phyloP scores from a whole-genome alignment of 1,140 invertebrate genomes.

The Dryas iulia region DNA sequence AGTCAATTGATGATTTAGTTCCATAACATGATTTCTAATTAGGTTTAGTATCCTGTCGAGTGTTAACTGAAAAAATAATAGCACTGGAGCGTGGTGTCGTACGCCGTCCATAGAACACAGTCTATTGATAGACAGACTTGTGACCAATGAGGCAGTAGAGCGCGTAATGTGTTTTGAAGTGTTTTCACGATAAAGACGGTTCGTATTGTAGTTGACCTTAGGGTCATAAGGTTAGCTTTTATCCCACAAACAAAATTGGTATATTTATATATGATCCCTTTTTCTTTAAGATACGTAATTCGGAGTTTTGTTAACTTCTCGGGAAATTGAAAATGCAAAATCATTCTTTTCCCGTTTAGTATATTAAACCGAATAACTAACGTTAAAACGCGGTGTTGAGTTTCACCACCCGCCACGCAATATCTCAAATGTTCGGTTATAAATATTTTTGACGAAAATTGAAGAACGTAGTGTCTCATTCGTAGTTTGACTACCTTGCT shows the following conservation, averaged over 20 bases:
- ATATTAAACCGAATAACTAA: too few relatives aligned
- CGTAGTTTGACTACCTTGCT: too few relatives aligned
- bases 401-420: too few relatives aligned
- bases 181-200: background rate
- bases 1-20: conserved; percentile 11
- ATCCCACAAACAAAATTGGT: background rate
- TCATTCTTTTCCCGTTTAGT: too few relatives aligned
- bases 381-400: too few relatives aligned
- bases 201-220: background rate
- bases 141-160: conserved; percentile 17
- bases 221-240: background rate
- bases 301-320: too few relatives aligned
- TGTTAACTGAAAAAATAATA: conserved; percentile 6
- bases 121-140: conserved; percentile 19
- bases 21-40: conserved; percentile 23
- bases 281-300: too few relatives aligned
- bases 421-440: too few relatives aligned
- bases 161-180: conserved; percentile 29
- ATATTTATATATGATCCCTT: background rate
- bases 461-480: too few relatives aligned
- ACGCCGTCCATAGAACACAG: background rate
- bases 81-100: conserved; percentile 36
- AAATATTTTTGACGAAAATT: too few relatives aligned
- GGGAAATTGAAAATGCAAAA: too few relatives aligned
- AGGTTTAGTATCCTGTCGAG: conserved; percentile 15